These are phyloP conservation scores for Caenorhabditis imperialis DNA, from an alignment of 2,888 invertebrate species.

Conservation along the genomic window DNA sequence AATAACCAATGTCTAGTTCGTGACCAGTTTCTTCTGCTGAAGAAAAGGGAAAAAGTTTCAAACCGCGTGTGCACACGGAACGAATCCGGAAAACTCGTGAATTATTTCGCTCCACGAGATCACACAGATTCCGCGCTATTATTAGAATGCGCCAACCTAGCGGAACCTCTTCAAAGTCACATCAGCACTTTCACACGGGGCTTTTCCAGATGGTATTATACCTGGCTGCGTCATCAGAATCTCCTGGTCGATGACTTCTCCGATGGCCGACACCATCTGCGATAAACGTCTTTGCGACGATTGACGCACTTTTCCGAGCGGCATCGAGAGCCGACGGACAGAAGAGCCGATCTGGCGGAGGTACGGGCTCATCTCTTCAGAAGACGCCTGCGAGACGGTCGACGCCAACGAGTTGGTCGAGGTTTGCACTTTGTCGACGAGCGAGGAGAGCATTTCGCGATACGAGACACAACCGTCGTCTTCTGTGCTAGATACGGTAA, in stretches of 20 bases:
- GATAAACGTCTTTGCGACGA: slow-evolving; percentile 59
- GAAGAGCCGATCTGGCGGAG: slow-evolving; percentile 49
- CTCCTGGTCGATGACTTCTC: slow-evolving; percentile 66
- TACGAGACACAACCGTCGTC: slow-evolving; percentile 4
- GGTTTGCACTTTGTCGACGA: slow-evolving; percentile 66
- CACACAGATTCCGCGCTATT: slow-evolving; percentile 6
- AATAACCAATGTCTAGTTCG: slow-evolving; percentile 19
- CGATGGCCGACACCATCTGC: slow-evolving; percentile 66
- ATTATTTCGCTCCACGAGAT: slow-evolving; percentile 27
- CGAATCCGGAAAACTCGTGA: slow-evolving; percentile 34
- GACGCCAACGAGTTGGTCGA: slow-evolving; percentile 67
- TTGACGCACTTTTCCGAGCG: slow-evolving; percentile 59
- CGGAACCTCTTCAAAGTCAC: no score
- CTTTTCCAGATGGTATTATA: no score
- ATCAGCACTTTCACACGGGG: no score
- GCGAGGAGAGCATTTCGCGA: slow-evolving; percentile 61
- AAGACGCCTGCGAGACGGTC: slow-evolving; percentile 62
- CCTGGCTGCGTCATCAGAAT: slow-evolving; percentile 49
- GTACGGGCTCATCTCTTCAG: slow-evolving; percentile 52
- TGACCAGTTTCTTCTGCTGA: background rate
- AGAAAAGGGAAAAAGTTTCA: slow-evolving; percentile 18
- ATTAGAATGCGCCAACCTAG: no score
- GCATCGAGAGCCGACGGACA: slow-evolving; percentile 64
- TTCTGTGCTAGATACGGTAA: slow-evolving; percentile 40
- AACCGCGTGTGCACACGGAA: slow-evolving; percentile 38